phyloP scores from a whole-genome alignment of 2,888 invertebrate genomes.

The Philonicus albiceps region DNA sequence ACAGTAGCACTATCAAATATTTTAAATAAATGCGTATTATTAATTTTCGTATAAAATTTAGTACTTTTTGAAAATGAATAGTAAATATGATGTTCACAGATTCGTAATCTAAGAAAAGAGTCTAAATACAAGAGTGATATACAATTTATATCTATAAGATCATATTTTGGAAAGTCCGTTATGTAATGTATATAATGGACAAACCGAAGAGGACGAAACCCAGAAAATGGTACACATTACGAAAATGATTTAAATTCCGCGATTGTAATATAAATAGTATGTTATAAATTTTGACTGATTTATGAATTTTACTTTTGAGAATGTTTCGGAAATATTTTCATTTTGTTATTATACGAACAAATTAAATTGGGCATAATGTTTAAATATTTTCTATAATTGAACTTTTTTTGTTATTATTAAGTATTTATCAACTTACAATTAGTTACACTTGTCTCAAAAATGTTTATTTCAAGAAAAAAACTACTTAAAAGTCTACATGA shows the following conservation, averaged over 20 bases:
- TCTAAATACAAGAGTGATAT: neutral
- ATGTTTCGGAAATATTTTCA: neutral
- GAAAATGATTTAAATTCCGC: too few species aligned
- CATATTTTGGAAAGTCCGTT: too few species aligned
- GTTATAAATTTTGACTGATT: too few species aligned
- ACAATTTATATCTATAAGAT: too few species aligned
- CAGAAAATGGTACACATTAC: too few species aligned
- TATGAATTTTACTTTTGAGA: neutral
- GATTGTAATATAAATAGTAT: too few species aligned
- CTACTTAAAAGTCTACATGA: constrained; percentile 1
- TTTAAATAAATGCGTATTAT: too few species aligned
- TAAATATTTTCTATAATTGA: neutral
- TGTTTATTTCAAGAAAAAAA: neutral
- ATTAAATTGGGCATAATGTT: neutral
- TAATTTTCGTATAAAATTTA: too few species aligned
- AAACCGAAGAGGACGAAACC: too few species aligned
- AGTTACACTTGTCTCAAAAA: neutral
- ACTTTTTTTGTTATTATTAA: neutral
- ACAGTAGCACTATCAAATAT: too few species aligned
- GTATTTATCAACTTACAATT: neutral
- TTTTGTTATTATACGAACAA: neutral
- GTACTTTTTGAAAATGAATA: too few species aligned
- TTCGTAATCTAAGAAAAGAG: neutral
- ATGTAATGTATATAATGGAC: too few species aligned
- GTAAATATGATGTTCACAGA: neutral